These are phyloP conservation scores for Oxyscelio sp. DNA, from an alignment of 2,888 invertebrate species.

Conservation along the genomic window DNA sequence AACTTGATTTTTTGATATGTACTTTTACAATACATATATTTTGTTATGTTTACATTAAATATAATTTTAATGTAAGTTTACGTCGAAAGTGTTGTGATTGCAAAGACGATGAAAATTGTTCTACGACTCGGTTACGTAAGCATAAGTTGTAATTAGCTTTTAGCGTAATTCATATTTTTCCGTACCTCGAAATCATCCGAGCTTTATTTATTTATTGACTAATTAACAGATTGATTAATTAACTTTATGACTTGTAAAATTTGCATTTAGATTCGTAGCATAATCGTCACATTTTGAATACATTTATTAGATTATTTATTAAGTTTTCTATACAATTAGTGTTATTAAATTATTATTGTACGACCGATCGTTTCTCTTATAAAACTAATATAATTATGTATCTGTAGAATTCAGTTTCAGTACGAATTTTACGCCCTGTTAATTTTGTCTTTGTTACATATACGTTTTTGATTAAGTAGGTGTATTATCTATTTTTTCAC, in stretches of 20 bases:
- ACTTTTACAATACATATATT: no score
- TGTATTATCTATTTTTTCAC: conserved; percentile 40
- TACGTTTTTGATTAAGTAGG: conserved; percentile 38
- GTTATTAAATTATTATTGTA: conserved; percentile 41
- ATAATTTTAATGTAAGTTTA: no score
- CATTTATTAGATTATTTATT: conserved; percentile 51
- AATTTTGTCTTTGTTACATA: conserved; percentile 59
- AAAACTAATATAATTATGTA: conserved; percentile 26
- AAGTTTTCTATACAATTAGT: conserved; percentile 42
- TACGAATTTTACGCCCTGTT: conserved; percentile 59
- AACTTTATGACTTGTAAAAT: conserved; percentile 20
- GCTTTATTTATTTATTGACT: conserved; percentile 7
- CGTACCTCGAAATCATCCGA: not conserved
- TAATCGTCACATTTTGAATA: conserved; percentile 16
- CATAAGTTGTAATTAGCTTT: conserved; percentile 2
- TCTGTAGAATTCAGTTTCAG: conserved; percentile 21
- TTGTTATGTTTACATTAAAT: no score
- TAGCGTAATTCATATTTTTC: not conserved
- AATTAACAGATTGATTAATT: not conserved
- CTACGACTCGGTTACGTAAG: conserved; percentile 40
- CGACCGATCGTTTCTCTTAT: conserved; percentile 32
- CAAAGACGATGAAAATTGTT: no score
- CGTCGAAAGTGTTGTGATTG: no score
- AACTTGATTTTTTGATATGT: no score
- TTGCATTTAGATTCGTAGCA: conserved; percentile 46